Evolutionary conservation across 30 jellyfish, hydroid and myxozoan species (phyloP).

Genomic region (Chrysaora quinquecirrha): DNA sequence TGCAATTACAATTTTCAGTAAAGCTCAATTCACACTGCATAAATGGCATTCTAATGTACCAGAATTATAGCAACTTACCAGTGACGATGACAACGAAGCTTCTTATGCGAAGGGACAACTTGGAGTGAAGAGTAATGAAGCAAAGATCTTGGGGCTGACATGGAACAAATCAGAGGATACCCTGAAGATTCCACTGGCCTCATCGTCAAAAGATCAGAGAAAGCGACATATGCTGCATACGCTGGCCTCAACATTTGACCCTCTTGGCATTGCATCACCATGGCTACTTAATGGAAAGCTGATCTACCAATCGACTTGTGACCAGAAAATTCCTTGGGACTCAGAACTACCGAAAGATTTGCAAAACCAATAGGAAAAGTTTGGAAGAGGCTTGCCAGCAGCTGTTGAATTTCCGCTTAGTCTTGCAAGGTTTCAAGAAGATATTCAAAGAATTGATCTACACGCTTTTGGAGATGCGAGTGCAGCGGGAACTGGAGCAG

Average conservation of each 20-base stretch:
- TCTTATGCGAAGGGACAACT: neutral
- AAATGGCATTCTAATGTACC: neutral
- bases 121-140: neutral
- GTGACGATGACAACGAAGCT: neutral
- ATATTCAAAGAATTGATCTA: too few relatives aligned
- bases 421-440: too few relatives aligned
- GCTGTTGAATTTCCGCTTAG: too few relatives aligned
- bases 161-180: neutral
- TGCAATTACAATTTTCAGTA: neutral
- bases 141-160: neutral
- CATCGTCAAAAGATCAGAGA: neutral
- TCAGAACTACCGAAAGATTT: neutral
- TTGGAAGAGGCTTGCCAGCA: too few relatives aligned
- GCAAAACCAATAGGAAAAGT: neutral
- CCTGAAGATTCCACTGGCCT: neutral
- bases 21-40: neutral
- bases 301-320: neutral
- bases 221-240: neutral
- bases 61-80: too few relatives aligned
- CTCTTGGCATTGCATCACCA: neutral
- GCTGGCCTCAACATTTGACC: neutral
- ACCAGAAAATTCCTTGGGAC: neutral
- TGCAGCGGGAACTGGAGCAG: too few relatives aligned
- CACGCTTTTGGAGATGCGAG: too few relatives aligned
- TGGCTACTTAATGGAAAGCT: neutral